Base-by-base conservation (phyloP, 2,113 vertebrate genomes). In the Rousettus leschenaultii region DNA sequence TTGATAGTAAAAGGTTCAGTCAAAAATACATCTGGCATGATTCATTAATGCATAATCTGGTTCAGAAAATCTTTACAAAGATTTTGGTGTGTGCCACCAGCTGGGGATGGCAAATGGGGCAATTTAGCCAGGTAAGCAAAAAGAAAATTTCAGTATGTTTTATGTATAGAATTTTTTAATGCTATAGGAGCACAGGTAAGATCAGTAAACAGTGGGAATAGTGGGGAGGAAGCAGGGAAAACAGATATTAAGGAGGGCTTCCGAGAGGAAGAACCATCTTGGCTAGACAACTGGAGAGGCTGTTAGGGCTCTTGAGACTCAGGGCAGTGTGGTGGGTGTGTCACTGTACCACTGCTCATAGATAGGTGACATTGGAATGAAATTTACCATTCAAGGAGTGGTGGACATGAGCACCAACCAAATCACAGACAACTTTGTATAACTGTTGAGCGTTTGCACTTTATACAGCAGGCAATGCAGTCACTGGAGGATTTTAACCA, bases 61-160 rank as follows among this genome's bases (percentile, higher is more conserved):
- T 71, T 95, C 65, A 73, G 28, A 95, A 94, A 79, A 95, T 59
- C 57, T 91, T 91, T 61, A 83, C n/a, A 26, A 78, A 84, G 79
- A 65, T 26, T 70, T 70, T 83, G 61, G 40, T 38, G 6, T 35
- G 12, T 33, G 33, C n/a, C 51, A 65, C 35, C 57, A 63, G 59
- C 70, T 22, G 15, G 22, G 15, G 28, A 57, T 45, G 77, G 7
- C 26, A 35, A 30, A 30, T 71, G n/a, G 66, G 30, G 63, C 35
- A 35, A 70, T 85, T 92, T 48, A 77, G 21, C 7, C 55, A 80
- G 40, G 22, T 6, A 71, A 73, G 22, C 71, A 71, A 96, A 57
- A 35, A 70, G 3, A 68, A 73, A 26, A 86, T 70, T 89, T 84
- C 30, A 63, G 28, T 33, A 35, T 82, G 38, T 94, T 33, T n/a